A percentile compares a stretch with the other conserved stretches of the same genome.
Conservation (phyloP, 1,140 invertebrate genomes). For the Theocolax elegans region DNA sequence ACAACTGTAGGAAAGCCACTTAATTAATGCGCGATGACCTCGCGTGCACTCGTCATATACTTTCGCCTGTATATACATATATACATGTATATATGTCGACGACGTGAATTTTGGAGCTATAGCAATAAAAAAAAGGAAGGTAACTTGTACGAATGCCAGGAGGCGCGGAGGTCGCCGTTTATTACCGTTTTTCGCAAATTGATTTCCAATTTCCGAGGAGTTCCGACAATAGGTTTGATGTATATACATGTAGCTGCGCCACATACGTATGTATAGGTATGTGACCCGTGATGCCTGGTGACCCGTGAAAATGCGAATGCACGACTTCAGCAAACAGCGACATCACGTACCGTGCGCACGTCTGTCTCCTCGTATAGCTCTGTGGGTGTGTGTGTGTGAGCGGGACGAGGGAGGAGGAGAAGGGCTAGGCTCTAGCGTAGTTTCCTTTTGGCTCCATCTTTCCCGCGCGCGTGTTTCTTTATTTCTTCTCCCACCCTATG, state of each 20-base stretch:
- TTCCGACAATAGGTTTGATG: too few relatives aligned
- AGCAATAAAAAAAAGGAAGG: background rate
- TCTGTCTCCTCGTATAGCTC: too few relatives aligned
- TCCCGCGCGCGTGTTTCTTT: background rate
- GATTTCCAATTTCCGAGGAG: slow-evolving; percentile 20
- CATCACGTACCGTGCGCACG: slow-evolving; percentile 54
- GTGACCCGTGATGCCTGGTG: slow-evolving; percentile 49
- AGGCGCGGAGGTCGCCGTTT: background rate
- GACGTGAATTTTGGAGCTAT: too few relatives aligned
- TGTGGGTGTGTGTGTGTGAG: slow-evolving; percentile 32
- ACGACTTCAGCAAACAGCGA: slow-evolving; percentile 56
- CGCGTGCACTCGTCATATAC: too few relatives aligned
- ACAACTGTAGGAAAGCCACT: too few relatives aligned
- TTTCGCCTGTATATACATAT: too few relatives aligned
- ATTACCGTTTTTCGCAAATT: slow-evolving; percentile 27
- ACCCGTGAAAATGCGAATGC: slow-evolving; percentile 62
- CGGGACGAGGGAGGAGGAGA: background rate
- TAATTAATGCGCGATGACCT: too few relatives aligned
- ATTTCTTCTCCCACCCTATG: background rate
- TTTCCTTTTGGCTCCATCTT: slow-evolving; percentile 20
- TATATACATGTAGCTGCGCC: too few relatives aligned
- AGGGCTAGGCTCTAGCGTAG: slow-evolving; percentile 15
- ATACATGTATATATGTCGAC: too few relatives aligned
- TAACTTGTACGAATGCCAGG: slow-evolving; percentile 6
- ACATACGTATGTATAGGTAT: background rate